Evolutionary conservation across 2,113 vertebrate species (phyloP).

Genomic region (Dunckerocampus dactyliophorus): DNA sequence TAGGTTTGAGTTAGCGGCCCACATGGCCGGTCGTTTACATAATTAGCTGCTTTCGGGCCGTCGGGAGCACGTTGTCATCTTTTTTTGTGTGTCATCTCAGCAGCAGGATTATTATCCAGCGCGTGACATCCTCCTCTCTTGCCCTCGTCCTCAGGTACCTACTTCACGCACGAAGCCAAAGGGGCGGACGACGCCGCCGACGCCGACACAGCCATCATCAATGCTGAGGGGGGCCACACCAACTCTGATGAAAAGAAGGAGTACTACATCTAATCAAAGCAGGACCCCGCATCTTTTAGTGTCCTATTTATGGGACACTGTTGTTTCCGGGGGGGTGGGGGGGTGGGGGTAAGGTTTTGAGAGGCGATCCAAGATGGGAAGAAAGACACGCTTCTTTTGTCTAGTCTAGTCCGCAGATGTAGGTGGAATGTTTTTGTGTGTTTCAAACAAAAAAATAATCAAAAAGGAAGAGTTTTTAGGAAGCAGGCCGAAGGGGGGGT

Average conservation of each 20-base stretch:
- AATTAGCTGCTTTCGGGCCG: conserved; percentile 40
- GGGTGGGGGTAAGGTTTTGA: neutral
- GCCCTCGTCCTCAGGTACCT: conserved; percentile 81
- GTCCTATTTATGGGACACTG: conserved; percentile 70
- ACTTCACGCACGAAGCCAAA: conserved; percentile 99
- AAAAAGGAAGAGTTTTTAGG: conserved; percentile 39
- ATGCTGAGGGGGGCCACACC: conserved; percentile 97
- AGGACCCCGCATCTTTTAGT: conserved; percentile 69
- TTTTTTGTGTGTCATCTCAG: conserved; percentile 38
- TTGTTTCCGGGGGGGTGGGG: conserved; percentile 32
- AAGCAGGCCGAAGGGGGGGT: conserved; percentile 11
- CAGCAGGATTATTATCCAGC: conserved; percentile 36
- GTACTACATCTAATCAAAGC: conserved; percentile 92
- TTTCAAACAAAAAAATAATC: conserved; percentile 40
- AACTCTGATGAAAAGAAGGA: conserved; percentile 98
- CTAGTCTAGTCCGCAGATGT: conserved; percentile 72
- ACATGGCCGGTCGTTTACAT: conserved; percentile 39
- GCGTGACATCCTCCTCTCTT: conserved; percentile 42
- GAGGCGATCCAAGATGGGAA: conserved; percentile 23
- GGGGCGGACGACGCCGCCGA: conserved; percentile 97
- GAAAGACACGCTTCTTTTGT: conserved; percentile 60
- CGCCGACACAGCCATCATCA: conserved; percentile 98
- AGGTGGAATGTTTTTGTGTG: conserved; percentile 70
- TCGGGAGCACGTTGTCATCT: conserved; percentile 43
- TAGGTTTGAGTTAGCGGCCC: conserved; percentile 32